phyloP scores from a whole-genome alignment of 2,113 vertebrate species.

The Dendrocopos noguchii region DNA sequence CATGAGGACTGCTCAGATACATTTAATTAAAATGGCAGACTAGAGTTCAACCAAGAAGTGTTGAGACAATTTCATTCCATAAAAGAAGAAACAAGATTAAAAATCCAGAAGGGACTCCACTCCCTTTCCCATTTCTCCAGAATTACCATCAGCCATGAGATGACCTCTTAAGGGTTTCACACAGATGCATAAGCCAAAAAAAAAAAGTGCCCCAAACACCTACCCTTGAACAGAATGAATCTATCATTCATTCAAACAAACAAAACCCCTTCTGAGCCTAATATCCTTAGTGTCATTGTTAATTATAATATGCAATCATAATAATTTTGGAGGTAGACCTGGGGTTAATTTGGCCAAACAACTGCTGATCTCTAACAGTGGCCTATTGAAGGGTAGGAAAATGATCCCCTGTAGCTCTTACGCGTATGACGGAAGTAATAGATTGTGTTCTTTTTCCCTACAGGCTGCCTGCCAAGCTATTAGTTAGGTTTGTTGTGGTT shows the following conservation, averaged over 20 bases:
- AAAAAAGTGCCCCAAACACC: neutral
- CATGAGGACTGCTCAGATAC: neutral
- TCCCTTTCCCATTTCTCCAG: neutral
- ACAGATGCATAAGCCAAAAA: neutral
- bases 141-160: neutral
- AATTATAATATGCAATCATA: constrained; percentile 47
- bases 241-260: constrained; percentile 29
- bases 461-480: constrained; percentile 22
- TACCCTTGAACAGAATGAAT: neutral
- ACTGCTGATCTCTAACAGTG: constrained; percentile 8
- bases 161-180: neutral
- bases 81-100: constrained; percentile 14
- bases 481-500: neutral
- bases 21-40: constrained; percentile 37
- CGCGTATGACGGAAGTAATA: constrained; percentile 28
- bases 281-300: constrained; percentile 39
- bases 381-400: constrained; percentile 7
- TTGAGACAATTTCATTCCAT: neutral
- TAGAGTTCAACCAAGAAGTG: constrained; percentile 9
- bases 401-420: constrained; percentile 18
- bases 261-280: constrained; percentile 54
- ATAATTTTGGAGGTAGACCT: constrained; percentile 48
- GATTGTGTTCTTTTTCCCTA: constrained; percentile 29
- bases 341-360: constrained; percentile 57
- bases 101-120: neutral